Evolutionary conservation across 2,797 vertebrate species (phyloP), one percentile per base, ranked within the genome.

Genomic region (Premnoplex brunnescens): DNA sequence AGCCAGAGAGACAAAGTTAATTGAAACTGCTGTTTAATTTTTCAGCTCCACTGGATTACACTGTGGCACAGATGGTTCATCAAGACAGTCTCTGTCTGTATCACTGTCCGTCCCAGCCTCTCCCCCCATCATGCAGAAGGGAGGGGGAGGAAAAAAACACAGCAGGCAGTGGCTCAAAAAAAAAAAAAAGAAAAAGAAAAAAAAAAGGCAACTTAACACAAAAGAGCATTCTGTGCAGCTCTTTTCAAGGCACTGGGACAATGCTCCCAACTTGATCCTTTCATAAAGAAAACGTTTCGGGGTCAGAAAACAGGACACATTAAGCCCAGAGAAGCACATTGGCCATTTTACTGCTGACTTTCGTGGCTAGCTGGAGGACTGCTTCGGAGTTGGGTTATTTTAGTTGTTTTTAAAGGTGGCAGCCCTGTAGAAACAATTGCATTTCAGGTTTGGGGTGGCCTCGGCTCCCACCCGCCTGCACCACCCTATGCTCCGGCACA

Each of bases 161-260:
- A 97, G 97, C 97, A 97, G 98, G 98, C 97, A 97, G 96, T 97
- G 96, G 97, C 97, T 97, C 82, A 71, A 76, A 93, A 93, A 89
- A 94, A 80, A 81, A 88, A 86, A 86, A 95, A 93, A 96, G 54
- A 81, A 93, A 95, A 93, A 80, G 67, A 84, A 83, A 85, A 93
- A 79, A 85, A 93, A 84, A 95, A 93, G 95, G 97, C 96, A 97
- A 98, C 98, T 97, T 97, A 97, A 98, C 98, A 99, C 99, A 99
- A 99, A 99, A 99, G 98, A 98, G 98, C 98, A 98, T 98, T 98
- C 98, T 99, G 98, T 98, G 98, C 98, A 97, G 97, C 98, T 98
- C 99, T 98, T 99, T 99, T 99, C 98, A 99, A 98, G 98, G 97
- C 98, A 51, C 86, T 92, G 97, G 97, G 98, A 98, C 98, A 98